phyloP scores from a whole-genome alignment of 2,113 vertebrate species.

The Desmodus rotundus region DNA sequence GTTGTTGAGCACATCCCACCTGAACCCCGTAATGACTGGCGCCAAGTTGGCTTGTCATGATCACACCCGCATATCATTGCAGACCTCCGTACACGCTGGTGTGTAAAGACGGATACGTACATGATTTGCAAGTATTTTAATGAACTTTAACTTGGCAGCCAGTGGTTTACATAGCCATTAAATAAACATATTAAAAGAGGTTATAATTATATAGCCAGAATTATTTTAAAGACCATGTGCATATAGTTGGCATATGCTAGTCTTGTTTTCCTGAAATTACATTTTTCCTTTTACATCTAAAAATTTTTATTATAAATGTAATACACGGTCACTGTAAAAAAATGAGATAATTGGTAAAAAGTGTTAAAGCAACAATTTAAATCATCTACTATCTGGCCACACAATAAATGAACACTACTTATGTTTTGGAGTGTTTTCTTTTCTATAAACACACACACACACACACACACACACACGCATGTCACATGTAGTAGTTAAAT shows the following conservation, averaged over 20 bases:
- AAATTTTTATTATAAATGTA: neutral
- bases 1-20: neutral
- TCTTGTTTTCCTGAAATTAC: neutral
- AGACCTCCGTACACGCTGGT: neutral
- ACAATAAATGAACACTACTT: neutral
- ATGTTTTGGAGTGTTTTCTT: neutral
- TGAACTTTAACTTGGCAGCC: slow-evolving; percentile 55
- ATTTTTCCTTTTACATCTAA: neutral
- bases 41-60: neutral
- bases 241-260: neutral
- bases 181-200: slow-evolving; percentile 33
- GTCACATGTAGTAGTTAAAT: neutral
- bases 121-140: neutral
- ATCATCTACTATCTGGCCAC: neutral
- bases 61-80: neutral
- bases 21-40: neutral
- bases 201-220: neutral
- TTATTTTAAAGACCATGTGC: neutral
- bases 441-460: neutral
- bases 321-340: neutral
- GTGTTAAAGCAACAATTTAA: slow-evolving; percentile 16
- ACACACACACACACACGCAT: neutral
- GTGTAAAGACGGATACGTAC: neutral
- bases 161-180: slow-evolving; percentile 36
- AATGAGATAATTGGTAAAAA: neutral